These are phyloP conservation scores for Oryzias javanicus DNA, from an alignment of 2,113 vertebrate species.

Conservation along the genomic window DNA sequence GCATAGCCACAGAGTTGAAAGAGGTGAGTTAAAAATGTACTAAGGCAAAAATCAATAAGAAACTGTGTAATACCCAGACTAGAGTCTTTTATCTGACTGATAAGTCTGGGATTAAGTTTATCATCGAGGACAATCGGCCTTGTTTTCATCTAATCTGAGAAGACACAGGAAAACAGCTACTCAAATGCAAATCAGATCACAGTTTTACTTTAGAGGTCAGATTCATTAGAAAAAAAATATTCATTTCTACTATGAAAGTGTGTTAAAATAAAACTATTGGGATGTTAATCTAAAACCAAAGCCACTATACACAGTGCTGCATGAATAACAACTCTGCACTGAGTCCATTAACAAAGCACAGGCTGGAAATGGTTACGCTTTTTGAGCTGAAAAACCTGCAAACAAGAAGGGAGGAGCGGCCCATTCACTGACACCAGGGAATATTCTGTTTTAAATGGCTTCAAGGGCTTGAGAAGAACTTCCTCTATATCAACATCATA, in stretches of 20 bases:
- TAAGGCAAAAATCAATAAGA: constrained; percentile 56
- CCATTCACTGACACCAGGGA: constrained; percentile 8
- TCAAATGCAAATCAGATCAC: constrained; percentile 35
- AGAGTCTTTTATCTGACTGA: constrained; percentile 48
- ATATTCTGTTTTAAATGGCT: constrained; percentile 17
- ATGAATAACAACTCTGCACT: constrained; percentile 22
- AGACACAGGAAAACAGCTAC: constrained; percentile 46
- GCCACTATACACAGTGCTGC: constrained; percentile 18
- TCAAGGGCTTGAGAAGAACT: background rate
- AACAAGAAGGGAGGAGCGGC: constrained; percentile 16
- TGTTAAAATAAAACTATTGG: constrained; percentile 27
- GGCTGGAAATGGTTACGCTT: constrained; percentile 17
- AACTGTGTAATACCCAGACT: constrained; percentile 57
- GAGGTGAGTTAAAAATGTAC: constrained; percentile 28
- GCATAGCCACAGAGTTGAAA: constrained; percentile 23
- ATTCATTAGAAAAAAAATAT: no score
- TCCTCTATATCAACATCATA: constrained; percentile 21
- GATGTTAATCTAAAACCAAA: constrained; percentile 33
- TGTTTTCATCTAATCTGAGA: constrained; percentile 57
- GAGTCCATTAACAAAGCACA: constrained; percentile 28
- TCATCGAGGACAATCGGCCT: constrained; percentile 53
- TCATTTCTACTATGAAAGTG: constrained; percentile 2
- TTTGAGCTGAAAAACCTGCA: constrained; percentile 5
- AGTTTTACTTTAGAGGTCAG: constrained; percentile 18
- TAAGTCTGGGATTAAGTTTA: constrained; percentile 52